phyloP scores from a whole-genome alignment of 2,888 invertebrate species.

The Pseudococcus viburni region DNA sequence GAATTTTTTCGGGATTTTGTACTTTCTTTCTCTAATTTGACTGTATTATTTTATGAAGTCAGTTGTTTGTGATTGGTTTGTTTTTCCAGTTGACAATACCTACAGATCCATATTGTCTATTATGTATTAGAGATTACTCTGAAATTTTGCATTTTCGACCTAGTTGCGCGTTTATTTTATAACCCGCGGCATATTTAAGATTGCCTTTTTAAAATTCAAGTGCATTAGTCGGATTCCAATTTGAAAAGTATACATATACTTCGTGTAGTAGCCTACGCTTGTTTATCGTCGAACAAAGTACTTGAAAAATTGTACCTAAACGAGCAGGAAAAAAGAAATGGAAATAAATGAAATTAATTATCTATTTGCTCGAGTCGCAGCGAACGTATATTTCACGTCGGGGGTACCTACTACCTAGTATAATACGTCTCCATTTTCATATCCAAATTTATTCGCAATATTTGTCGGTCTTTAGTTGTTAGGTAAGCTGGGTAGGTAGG shows the following conservation, averaged over 20 bases:
- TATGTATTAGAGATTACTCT: no score
- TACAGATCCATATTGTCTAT: no score
- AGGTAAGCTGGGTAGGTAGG: background rate
- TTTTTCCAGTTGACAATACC: no score
- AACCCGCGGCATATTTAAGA: no score
- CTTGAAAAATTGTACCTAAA: background rate
- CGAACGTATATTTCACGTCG: background rate
- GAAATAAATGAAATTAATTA: constrained; percentile 27
- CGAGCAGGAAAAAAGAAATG: background rate
- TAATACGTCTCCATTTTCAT: constrained; percentile 11
- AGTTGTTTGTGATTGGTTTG: no score
- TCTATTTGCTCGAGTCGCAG: background rate
- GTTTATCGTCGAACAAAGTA: background rate
- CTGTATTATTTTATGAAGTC: no score
- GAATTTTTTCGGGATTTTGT: no score
- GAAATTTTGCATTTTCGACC: no score
- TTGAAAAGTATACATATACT: background rate
- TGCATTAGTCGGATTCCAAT: background rate
- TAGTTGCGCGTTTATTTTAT: no score
- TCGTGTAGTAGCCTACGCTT: background rate
- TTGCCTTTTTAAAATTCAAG: background rate
- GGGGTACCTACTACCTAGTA: background rate
- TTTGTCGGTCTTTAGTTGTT: background rate
- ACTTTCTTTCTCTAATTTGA: no score
- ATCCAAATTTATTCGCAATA: constrained; percentile 5